Conservation (phyloP, 2,113 vertebrate genomes). For the Willisornis vidua region DNA sequence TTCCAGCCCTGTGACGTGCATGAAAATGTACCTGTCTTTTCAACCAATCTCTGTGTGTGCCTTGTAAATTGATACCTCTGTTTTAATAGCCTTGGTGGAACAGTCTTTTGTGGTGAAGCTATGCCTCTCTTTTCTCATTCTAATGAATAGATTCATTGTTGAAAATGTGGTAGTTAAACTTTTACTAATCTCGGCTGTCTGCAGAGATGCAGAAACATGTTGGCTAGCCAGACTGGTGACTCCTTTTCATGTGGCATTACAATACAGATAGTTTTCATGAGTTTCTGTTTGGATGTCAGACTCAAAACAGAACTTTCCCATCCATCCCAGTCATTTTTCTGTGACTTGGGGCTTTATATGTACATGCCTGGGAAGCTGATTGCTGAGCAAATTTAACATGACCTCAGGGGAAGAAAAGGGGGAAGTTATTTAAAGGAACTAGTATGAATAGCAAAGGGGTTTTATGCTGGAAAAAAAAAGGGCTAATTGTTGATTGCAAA, state of each 20-base stretch:
- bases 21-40: conserved; percentile 22
- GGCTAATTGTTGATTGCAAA: background rate
- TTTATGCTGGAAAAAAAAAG: background rate
- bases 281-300: background rate
- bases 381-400: background rate
- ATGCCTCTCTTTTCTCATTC: background rate
- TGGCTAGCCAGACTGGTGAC: background rate
- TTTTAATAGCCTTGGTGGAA: conserved; percentile 32
- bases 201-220: conserved; percentile 27
- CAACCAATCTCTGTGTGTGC: conserved; percentile 20
- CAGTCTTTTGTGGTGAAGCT: background rate
- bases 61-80: background rate
- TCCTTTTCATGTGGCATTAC: conserved; percentile 45
- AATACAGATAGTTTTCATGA: background rate
- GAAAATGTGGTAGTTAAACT: conserved; percentile 28
- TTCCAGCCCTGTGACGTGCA: background rate
- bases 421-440: background rate
- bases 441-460: background rate
- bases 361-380: background rate
- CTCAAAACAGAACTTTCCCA: background rate
- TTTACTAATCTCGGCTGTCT: conserved; percentile 54
- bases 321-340: background rate
- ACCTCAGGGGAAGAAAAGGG: background rate
- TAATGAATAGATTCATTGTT: conserved; percentile 63
- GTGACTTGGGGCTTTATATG: background rate